Conservation (phyloP, 2,797 vertebrate species). For the Sciurus vulgaris region DNA sequence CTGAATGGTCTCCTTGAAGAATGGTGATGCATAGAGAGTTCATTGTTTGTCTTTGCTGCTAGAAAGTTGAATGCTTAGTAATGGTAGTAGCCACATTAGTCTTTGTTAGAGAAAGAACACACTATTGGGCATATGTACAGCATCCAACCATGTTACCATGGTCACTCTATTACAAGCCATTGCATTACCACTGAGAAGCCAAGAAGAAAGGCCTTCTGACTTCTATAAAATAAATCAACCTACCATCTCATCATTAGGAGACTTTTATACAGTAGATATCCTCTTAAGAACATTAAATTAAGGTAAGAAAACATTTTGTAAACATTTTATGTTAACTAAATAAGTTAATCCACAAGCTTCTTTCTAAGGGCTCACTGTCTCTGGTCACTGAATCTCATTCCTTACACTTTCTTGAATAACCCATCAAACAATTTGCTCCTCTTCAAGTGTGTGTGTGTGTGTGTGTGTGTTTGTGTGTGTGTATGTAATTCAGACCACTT, state of each 20-base stretch:
- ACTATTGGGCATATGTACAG: neutral
- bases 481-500: neutral
- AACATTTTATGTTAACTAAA: neutral
- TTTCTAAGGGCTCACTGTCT: neutral
- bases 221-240: neutral
- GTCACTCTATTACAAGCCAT: neutral
- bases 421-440: neutral
- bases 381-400: neutral
- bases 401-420: neutral
- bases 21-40: neutral
- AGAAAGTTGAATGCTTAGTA: neutral
- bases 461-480: neutral
- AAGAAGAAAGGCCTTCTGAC: neutral
- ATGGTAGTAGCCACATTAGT: neutral
- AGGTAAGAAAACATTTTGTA: neutral
- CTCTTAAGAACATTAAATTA: neutral
- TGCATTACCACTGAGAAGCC: neutral
- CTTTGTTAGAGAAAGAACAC: neutral
- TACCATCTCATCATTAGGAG: neutral
- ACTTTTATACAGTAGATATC: neutral
- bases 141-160: neutral
- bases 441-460: neutral
- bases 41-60: neutral
- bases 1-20: neutral
- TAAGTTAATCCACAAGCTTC: neutral